These are phyloP conservation scores for Speoplatyrhinus poulsoni DNA, from an alignment of 2,113 vertebrate species.

Conservation along the genomic window DNA sequence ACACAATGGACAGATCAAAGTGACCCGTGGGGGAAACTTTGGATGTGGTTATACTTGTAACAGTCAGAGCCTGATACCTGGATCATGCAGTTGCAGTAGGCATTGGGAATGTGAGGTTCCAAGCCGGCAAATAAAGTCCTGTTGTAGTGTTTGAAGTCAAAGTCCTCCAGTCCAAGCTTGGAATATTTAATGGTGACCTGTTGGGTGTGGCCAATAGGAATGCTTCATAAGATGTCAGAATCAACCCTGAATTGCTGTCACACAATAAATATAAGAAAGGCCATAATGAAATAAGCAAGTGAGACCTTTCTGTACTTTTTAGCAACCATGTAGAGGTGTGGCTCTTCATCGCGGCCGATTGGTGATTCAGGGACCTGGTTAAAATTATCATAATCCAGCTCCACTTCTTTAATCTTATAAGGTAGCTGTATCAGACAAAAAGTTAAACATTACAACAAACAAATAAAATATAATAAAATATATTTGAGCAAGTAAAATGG, in stretches of 20 bases:
- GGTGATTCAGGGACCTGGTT: conserved; percentile 94
- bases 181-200: conserved; percentile 99
- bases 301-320: conserved; percentile 97
- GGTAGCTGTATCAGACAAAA: conserved; percentile 81
- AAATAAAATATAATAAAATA: neutral
- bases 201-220: conserved; percentile 5
- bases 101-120: conserved; percentile 98
- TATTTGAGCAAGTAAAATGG: neutral
- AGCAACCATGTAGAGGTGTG: conserved; percentile 93
- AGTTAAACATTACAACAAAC: neutral
- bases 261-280: neutral
- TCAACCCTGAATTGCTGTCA: neutral
- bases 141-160: conserved; percentile 99
- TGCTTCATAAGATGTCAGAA: neutral
- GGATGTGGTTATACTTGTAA: neutral
- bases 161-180: conserved; percentile 95
- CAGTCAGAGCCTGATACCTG: conserved; percentile 77
- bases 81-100: conserved; percentile 99
- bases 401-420: conserved; percentile 90
- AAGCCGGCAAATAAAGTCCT: conserved; percentile 95
- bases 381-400: conserved; percentile 92
- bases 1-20: neutral
- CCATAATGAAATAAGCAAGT: neutral
- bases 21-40: no score
- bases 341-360: conserved; percentile 91